phyloP scores from a whole-genome alignment of 2,888 invertebrate species.

The Suillia variegata region DNA sequence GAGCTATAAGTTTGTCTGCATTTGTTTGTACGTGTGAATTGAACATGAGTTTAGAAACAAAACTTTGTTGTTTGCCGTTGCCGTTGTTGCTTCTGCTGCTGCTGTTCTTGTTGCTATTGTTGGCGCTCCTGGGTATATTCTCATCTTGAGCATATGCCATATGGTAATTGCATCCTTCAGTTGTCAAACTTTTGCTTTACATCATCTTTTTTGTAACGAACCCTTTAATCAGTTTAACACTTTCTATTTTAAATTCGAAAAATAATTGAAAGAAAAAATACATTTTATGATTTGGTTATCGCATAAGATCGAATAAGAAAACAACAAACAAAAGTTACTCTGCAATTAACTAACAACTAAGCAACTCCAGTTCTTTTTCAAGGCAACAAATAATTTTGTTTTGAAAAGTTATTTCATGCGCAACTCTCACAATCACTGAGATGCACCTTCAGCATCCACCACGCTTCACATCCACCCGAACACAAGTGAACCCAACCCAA shows the following conservation, averaged over 20 bases:
- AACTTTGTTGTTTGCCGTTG: conserved; percentile 19
- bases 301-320: too few relatives aligned
- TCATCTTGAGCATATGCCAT: not conserved
- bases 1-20: not conserved
- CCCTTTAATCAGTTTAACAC: conserved; percentile 14
- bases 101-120: conserved; percentile 6
- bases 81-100: conserved; percentile 1
- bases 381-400: too few relatives aligned
- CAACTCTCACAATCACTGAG: too few relatives aligned
- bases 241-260: not conserved
- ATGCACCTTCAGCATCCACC: too few relatives aligned
- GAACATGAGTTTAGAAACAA: conserved; percentile 32
- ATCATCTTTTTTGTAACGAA: conserved; percentile 2
- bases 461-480: too few relatives aligned
- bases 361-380: too few relatives aligned
- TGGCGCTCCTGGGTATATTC: not conserved
- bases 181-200: conserved; percentile 21
- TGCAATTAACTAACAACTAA: too few relatives aligned
- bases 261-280: too few relatives aligned
- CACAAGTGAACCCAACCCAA: too few relatives aligned
- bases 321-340: too few relatives aligned
- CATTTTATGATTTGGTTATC: too few relatives aligned
- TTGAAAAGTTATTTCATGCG: too few relatives aligned
- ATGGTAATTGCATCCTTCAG: not conserved
- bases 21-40: conserved; percentile 25